These are phyloP conservation scores for Cathartes aura DNA, from an alignment of 2,113 vertebrate genomes.

Conservation along the genomic window DNA sequence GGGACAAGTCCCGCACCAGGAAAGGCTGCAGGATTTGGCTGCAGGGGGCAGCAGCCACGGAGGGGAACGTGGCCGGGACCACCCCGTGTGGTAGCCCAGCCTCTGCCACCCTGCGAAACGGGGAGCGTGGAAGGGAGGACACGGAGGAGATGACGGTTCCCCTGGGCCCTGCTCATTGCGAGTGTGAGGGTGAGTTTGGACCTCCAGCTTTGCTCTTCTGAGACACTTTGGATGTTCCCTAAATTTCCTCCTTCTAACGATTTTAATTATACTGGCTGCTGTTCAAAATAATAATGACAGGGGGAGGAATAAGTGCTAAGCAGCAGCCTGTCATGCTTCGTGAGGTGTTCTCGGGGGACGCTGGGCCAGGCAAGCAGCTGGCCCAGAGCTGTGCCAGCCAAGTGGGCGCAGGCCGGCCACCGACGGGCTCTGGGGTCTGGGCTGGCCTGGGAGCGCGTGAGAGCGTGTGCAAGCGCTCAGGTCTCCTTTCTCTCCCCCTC, in stretches of 20 bases:
- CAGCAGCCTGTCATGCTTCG: not conserved
- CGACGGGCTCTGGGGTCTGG: not conserved
- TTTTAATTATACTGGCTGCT: slow-evolving; percentile 22
- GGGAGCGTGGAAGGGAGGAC: not conserved
- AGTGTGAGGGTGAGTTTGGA: not conserved
- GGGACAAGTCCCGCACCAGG: not conserved
- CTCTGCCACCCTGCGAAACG: not conserved
- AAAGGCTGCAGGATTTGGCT: not conserved
- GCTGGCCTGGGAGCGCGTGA: not conserved
- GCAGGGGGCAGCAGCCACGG: not conserved
- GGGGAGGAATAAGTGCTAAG: not conserved
- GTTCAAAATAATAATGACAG: not conserved
- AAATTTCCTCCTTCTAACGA: not conserved
- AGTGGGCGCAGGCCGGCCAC: not conserved
- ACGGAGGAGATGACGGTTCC: not conserved
- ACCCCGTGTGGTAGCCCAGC: not conserved
- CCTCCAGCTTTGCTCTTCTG: slow-evolving; percentile 11
- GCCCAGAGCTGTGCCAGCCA: not conserved
- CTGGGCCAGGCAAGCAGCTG: not conserved
- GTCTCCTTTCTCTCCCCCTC: slow-evolving; percentile 13
- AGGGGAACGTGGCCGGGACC: not conserved
- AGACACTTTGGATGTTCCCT: slow-evolving; percentile 18
- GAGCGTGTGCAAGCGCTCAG: not conserved
- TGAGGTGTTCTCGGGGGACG: not conserved
- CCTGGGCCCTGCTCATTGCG: not conserved